Percentiles rank a stretch among this genome's conserved stretches.
Conservation (phyloP, 2,113 vertebrate genomes). For the Pedionomus torquatus region DNA sequence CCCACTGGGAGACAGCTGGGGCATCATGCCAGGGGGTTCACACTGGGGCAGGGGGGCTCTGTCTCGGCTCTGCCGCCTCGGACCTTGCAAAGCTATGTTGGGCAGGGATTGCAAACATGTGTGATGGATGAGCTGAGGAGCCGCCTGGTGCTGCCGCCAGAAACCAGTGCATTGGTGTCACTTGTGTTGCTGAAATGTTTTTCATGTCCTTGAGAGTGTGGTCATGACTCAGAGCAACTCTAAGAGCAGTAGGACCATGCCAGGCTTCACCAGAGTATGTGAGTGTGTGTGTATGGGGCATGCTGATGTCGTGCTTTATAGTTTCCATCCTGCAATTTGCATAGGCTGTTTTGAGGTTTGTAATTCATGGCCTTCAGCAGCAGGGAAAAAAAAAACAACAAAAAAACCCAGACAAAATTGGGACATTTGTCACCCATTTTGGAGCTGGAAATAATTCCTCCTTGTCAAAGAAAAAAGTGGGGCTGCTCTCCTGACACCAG, state of each 20-base stretch:
- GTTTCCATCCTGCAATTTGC: neutral
- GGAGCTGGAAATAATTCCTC: neutral
- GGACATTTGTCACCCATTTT: neutral
- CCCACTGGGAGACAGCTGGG: accelerated
- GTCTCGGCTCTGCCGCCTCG: accelerated
- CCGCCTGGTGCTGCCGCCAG: neutral
- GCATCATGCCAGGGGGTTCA: accelerated
- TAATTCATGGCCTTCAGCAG: neutral
- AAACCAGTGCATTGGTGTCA: neutral
- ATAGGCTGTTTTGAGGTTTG: neutral
- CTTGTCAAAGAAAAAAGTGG: neutral
- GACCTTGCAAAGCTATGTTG: neutral
- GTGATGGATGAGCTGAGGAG: neutral
- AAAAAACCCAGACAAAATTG: neutral
- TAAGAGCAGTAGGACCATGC: neutral
- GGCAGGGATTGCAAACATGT: neutral
- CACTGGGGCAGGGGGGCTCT: accelerated
- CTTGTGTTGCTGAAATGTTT: neutral
- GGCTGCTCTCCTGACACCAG: neutral
- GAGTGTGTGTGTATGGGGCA: neutral
- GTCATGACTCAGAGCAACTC: neutral
- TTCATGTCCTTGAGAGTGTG: neutral
- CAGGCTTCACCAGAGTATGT: neutral
- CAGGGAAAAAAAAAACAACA: too few species aligned
- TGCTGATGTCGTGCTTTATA: accelerated